These are phyloP conservation scores for Aldabrachelys gigantea DNA, from an alignment of 2,113 vertebrate species.

Conservation along the genomic window DNA sequence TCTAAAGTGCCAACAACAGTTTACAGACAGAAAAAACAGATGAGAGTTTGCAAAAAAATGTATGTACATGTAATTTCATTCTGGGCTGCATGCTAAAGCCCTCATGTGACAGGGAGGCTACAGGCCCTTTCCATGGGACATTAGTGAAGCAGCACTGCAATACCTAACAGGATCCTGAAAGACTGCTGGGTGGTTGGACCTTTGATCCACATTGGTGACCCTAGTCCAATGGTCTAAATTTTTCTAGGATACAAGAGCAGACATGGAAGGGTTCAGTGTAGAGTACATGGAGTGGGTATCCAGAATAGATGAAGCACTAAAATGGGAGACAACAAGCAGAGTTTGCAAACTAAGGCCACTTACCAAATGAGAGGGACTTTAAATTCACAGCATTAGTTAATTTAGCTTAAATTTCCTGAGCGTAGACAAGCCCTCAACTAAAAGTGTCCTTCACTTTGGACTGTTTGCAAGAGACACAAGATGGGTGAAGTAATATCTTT, in stretches of 20 bases:
- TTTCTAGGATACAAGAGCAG: neutral
- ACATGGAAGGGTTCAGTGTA: neutral
- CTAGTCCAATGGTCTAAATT: neutral
- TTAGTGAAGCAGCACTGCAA: neutral
- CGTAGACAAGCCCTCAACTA: neutral
- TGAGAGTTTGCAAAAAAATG: neutral
- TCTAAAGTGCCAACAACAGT: neutral
- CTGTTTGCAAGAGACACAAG: neutral
- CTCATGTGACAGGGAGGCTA: neutral
- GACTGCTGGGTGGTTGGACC: neutral
- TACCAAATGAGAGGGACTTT: neutral
- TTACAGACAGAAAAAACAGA: neutral
- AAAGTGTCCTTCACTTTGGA: neutral
- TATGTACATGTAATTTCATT: neutral
- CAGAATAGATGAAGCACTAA: neutral
- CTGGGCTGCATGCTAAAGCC: neutral
- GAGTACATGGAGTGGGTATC: neutral
- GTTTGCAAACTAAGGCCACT: neutral
- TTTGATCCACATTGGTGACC: neutral
- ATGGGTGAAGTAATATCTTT: neutral
- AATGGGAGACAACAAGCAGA: neutral
- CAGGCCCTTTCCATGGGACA: neutral
- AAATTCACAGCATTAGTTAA: neutral
- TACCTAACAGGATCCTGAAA: neutral
- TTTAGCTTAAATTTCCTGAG: neutral